A percentile compares a stretch with the other conserved stretches of the same genome.
Conservation (phyloP, 2,888 invertebrate species). For the Drosophila austrosaltans region DNA sequence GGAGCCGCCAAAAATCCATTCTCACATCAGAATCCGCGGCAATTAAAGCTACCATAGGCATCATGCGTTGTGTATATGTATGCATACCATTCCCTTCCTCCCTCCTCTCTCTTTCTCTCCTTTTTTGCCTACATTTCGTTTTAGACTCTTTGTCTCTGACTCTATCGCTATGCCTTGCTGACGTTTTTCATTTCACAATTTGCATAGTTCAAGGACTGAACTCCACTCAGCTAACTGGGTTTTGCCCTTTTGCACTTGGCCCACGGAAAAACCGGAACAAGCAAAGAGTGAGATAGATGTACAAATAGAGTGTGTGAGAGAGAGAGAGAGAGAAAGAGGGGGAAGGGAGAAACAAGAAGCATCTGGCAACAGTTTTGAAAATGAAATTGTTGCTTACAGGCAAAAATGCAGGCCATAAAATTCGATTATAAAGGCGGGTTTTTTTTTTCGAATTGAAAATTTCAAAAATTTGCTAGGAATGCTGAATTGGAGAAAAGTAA, state of each 20-base stretch:
- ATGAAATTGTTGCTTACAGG: slow-evolving; percentile 64
- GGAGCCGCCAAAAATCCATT: slow-evolving; percentile 48
- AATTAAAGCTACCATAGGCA: slow-evolving; percentile 52
- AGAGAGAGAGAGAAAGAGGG: slow-evolving; percentile 20
- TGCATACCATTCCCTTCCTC: no score
- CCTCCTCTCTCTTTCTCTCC: no score
- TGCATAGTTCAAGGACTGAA: slow-evolving; percentile 72
- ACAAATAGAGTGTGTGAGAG: neutral
- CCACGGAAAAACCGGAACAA: slow-evolving; percentile 22
- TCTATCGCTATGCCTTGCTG: slow-evolving; percentile 24
- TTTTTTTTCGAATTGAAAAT: slow-evolving; percentile 2
- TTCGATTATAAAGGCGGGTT: slow-evolving; percentile 41
- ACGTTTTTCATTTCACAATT: slow-evolving; percentile 68
- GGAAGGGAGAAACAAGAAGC: slow-evolving; percentile 28
- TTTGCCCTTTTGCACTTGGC: slow-evolving; percentile 26
- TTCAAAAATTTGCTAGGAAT: neutral
- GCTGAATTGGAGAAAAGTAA: slow-evolving; percentile 1
- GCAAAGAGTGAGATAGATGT: neutral
- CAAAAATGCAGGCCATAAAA: slow-evolving; percentile 56
- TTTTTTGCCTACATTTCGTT: neutral
- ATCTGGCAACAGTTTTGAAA: slow-evolving; percentile 55
- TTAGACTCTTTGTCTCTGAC: slow-evolving; percentile 6
- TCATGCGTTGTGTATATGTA: slow-evolving; percentile 33
- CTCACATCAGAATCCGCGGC: slow-evolving; percentile 49
- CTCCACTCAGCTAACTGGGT: slow-evolving; percentile 49